Conservation (phyloP, 2,888 invertebrate species). For the Clusia tigrina region DNA sequence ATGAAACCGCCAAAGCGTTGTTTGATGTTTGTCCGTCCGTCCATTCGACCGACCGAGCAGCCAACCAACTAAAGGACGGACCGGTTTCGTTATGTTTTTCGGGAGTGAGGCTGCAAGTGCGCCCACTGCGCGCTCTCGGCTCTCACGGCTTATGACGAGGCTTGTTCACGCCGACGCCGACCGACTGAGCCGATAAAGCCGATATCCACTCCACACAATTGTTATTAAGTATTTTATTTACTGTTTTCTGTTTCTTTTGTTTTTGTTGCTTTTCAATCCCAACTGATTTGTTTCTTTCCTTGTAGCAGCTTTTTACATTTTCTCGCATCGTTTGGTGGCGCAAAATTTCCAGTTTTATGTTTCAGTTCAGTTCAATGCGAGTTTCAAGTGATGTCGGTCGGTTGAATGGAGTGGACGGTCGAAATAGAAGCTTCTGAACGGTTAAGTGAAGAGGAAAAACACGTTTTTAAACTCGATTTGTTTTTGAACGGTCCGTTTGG, state of each 20-base stretch:
- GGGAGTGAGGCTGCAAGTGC: conserved; percentile 1
- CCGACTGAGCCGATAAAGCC: too few species aligned
- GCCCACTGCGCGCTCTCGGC: background rate
- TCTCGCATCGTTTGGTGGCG: conserved; percentile 23
- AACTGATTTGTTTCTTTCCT: conserved; percentile 19
- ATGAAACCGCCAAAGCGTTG: conserved; percentile 3
- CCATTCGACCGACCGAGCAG: too few species aligned
- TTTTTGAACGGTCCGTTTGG: background rate
- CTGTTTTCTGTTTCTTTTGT: conserved; percentile 16
- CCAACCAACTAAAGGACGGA: too few species aligned
- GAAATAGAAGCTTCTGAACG: background rate
- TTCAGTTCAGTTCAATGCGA: conserved; percentile 49
- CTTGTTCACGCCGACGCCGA: conserved; percentile 10
- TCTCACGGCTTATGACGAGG: conserved; percentile 19
- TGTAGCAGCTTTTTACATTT: conserved; percentile 18
- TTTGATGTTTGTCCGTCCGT: conserved; percentile 21
- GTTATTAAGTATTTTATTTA: background rate
- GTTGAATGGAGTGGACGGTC: background rate
- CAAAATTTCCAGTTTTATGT: conserved; percentile 50
- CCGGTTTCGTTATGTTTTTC: conserved; percentile 25
- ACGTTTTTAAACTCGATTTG: conserved; percentile 5
- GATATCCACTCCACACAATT: background rate
- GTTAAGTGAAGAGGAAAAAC: conserved; percentile 13
- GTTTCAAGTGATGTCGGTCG: conserved; percentile 42
- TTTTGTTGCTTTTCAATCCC: conserved; percentile 19